Base-by-base conservation (phyloP, 2,888 invertebrate genomes). In the Agrochola litura region DNA sequence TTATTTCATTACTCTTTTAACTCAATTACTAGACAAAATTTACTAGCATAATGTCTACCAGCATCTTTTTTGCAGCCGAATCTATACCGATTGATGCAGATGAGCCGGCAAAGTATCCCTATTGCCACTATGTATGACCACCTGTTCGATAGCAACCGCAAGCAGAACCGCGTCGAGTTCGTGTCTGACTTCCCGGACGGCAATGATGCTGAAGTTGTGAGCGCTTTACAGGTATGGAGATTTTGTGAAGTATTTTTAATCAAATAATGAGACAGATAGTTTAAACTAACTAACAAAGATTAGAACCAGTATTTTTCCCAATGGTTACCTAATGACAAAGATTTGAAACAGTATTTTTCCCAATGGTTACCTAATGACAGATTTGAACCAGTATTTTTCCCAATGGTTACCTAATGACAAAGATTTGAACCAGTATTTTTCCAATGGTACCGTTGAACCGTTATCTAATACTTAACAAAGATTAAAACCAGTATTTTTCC, bases 151-250 rank as follows among this genome's bases (percentile, higher is more conserved):
- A 97, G 97, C 66, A 97, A 97, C 73, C 97, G 98, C 73, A 97
- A 97, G 88, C 97, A 98, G 87, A 99, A 99, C 94, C 97, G 99
- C 63, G 98, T 99, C 6, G 99, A 99, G 94, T 98, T 99, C 90
- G 97, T 99, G 22, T 98, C 98, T 0, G 99, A 99, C 96, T 99
- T 99, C 94, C 99, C 99, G 0, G 96, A 97, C 9, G 97, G 97
- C 1, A 98, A 99, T 92, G 98, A 99, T 83, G 99, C 99, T 0
- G 99, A 99, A 93, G 98, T 99, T 76, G 98, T 99, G 83, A 98
- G 99, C 87, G 98, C 99, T 3, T 96, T 99, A 79, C 98, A 98
- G 97, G 97, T 97, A 60, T 4, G 25, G 12, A 46, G 30, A 56
- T 46, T 63, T 76, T 54, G 12, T 43, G 16, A 43, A 63, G 43